Evolutionary conservation across 2,797 vertebrate genomes (phyloP), one percentile per base, ranked within the genome.

Genomic region (Astyanax mexicanus): DNA sequence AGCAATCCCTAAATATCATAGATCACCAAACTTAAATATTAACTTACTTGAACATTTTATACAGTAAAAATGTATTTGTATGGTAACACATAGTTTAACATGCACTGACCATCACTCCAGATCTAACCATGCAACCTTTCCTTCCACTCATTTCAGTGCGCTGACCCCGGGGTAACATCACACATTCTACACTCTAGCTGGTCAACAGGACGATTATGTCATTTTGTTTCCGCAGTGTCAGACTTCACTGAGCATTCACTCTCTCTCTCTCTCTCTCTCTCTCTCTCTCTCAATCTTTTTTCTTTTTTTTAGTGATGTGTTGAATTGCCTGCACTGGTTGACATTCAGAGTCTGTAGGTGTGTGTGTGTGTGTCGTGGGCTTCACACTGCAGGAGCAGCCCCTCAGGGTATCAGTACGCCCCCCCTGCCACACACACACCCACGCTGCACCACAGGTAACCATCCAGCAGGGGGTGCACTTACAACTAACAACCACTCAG

Each of bases 381-480:
- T 25, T 45, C 57, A 54, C 6, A 45, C 27, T 45, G n/a, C 15
- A 45, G 11, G 40, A 11, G 54, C 27, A 61, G 27, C 17, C 15
- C n/a, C 45, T 49, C n/a, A 49, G 45, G 45, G 45, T 45, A n/a
- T 6, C 45, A 19, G 40, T 21, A 52, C 4, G 25, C 5, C 15
- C 9, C 42, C 40, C 32, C 27, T 29, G 17, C 45, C 6, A 44
- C 10, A 62, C 45, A 15, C 10, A 40, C 23, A 21, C 29, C 69
- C 23, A 47, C 47, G 64, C 8, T 67, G 64, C 25, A 73, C 42
- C 23, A 49, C 25, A 35, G 6, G 37, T 38, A 19, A 62, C 13
- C 29, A 17, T 61, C 70, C 77, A 73, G 44, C 70, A 78, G 77
- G 70, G 77, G 77, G 64, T 17, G 45, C 32, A 54, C 64, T 69